phyloP scores from a whole-genome alignment of 2,888 invertebrate genomes.

The Hyposoter didymator region DNA sequence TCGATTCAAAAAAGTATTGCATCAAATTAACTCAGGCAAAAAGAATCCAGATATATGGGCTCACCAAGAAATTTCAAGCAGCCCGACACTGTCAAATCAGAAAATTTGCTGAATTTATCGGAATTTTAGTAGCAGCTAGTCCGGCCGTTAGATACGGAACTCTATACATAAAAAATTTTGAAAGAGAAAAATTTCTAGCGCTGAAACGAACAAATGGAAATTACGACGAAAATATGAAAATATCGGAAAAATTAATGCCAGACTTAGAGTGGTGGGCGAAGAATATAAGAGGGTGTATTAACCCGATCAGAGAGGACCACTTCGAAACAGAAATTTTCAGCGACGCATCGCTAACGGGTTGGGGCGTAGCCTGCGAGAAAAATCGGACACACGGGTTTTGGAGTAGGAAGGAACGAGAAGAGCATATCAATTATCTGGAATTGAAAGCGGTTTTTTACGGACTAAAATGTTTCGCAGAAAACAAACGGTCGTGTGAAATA shows the following conservation, averaged over 20 bases:
- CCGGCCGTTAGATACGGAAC: slow-evolving; percentile 26
- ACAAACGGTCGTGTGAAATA: slow-evolving; percentile 43
- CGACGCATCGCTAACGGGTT: slow-evolving; percentile 69
- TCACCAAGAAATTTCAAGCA: slow-evolving; percentile 5
- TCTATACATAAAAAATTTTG: slow-evolving; percentile 31
- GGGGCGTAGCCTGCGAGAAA: slow-evolving; percentile 60
- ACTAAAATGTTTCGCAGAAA: slow-evolving; percentile 60
- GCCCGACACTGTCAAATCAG: background rate
- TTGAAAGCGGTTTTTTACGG: slow-evolving; percentile 56
- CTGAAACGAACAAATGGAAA: slow-evolving; percentile 38
- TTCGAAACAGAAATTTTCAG: slow-evolving; percentile 51
- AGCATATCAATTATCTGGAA: slow-evolving; percentile 59
- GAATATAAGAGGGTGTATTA: slow-evolving; percentile 28
- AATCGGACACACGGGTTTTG: slow-evolving; percentile 47
- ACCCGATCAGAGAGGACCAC: slow-evolving; percentile 11
- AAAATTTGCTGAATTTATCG: background rate
- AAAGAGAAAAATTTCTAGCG: slow-evolving; percentile 41
- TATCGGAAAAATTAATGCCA: background rate
- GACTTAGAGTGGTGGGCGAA: slow-evolving; percentile 66
- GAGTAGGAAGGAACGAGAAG: slow-evolving; percentile 30
- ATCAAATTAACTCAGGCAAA: background rate
- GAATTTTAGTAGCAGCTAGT: slow-evolving; percentile 12
- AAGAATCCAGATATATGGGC: slow-evolving; percentile 10
- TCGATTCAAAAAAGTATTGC: slow-evolving; percentile 7
- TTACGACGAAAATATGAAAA: slow-evolving; percentile 56